Evolutionary conservation across 1,140 invertebrate species (phyloP), one percentile per base, ranked within the genome.

Genomic region (Drosophila santomea): DNA sequence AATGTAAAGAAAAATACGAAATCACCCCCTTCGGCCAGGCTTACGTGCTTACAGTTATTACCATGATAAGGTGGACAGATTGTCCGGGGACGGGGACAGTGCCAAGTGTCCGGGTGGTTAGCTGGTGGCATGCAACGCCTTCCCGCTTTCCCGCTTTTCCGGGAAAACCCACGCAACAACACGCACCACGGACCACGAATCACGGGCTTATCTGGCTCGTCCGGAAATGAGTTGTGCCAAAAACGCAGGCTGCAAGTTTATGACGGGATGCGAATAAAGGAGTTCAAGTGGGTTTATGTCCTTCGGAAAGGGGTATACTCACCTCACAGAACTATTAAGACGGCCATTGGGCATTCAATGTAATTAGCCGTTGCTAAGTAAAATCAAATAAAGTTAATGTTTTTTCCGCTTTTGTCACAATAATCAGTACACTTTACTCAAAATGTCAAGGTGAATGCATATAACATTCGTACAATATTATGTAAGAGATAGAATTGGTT

Each of bases 1-100:
- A 88, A 88, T 88, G 80, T 84, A 84, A 89, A 88, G 84, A 88
- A 88, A 88, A 89, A 88, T 88, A 88, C 71, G 86, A 88, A 88
- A 88, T 88, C 83, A 88, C 79, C 83, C 83, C 83, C 79, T 89
- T 88, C 62, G 83, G 84, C 84, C 83, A 89, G 83, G 83, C 83
- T 88, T 88, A 88, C 83, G 88, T 88, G 83, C 83, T 88, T 88
- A 89, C 84, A 88, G 84, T 88, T 88, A 88, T 88, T 88, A 88
- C 83, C 83, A 86, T 82, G 83, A 88, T 88, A 88, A 88, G 83
- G 84, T 78, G 75, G 74, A 71, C 74, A 77, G 41, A 76, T 76
- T 75, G 73, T 64, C 52, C 20, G 25, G 20, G 17, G 5, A 10
- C n/a, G 62, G 67, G 52, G 68, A 39, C 25, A 28, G 51, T 44